These are phyloP conservation scores for Cylas formicarius DNA, from an alignment of 1,140 invertebrate genomes.

Conservation along the genomic window DNA sequence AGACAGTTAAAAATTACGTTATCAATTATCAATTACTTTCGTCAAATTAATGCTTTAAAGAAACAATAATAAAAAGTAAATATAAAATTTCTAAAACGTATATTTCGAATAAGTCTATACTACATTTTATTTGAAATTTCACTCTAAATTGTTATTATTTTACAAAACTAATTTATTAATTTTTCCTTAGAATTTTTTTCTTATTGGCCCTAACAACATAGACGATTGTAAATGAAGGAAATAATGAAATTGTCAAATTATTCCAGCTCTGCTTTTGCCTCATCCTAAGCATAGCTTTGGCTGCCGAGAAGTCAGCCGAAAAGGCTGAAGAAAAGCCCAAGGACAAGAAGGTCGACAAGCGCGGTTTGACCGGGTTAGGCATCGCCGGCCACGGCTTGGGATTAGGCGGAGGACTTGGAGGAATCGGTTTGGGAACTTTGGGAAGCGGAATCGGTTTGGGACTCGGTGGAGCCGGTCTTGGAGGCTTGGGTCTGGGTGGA, in stretches of 20 bases:
- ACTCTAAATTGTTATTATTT: too few relatives aligned
- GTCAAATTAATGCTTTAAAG: too few relatives aligned
- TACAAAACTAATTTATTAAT: too few relatives aligned
- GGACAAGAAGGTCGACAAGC: conserved; percentile 29
- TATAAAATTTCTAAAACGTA: too few relatives aligned
- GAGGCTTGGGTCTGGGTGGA: conserved; percentile 16
- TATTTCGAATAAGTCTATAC: too few relatives aligned
- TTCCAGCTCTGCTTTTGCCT: conserved; percentile 29
- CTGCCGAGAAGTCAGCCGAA: conserved; percentile 17
- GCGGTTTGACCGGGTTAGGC: conserved; percentile 34
- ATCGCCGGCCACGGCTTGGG: conserved; percentile 19
- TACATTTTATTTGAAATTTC: too few relatives aligned
- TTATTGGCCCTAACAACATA: too few relatives aligned
- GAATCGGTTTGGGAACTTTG: conserved; percentile 14
- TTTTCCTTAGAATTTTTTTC: too few relatives aligned
- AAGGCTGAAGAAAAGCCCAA: conserved; percentile 16
- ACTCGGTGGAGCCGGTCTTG: conserved; percentile 13
- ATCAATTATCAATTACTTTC: too few relatives aligned
- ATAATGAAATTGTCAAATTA: conserved; percentile 6
- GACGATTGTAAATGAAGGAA: too few relatives aligned
- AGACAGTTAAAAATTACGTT: too few relatives aligned
- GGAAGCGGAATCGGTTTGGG: conserved; percentile 11
- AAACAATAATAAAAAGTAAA: too few relatives aligned
- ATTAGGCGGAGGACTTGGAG: conserved; percentile 16
- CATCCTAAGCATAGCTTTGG: conserved; percentile 23